phyloP scores from a whole-genome alignment of 2,113 vertebrate genomes.

The Picathartes gymnocephalus region DNA sequence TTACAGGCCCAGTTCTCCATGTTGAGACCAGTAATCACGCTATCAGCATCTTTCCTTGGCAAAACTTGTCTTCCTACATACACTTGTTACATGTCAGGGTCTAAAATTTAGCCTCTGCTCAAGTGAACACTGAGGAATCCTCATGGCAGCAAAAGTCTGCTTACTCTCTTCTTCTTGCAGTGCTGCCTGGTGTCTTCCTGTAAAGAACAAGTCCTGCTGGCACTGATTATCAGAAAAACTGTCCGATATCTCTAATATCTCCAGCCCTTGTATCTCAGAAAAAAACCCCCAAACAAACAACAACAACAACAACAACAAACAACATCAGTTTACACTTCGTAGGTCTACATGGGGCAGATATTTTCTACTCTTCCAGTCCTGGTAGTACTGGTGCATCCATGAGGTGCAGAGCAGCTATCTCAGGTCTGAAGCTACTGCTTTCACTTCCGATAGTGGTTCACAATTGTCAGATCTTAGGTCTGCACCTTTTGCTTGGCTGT shows the following conservation, averaged over 20 bases:
- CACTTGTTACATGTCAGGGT: background rate
- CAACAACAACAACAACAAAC: no score
- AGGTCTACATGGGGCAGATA: background rate
- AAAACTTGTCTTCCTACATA: background rate
- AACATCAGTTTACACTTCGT: background rate
- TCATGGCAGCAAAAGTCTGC: background rate
- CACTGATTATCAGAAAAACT: background rate
- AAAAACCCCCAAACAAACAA: background rate
- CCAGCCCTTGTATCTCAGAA: background rate
- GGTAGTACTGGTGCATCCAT: background rate
- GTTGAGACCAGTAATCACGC: background rate
- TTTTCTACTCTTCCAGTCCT: background rate
- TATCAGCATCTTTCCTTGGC: background rate
- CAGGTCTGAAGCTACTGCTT: background rate
- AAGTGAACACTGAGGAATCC: background rate
- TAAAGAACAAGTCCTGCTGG: background rate
- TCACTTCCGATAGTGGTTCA: background rate
- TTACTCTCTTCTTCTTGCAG: background rate
- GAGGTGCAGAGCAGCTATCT: background rate
- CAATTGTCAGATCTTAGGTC: background rate
- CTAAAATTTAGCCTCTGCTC: background rate
- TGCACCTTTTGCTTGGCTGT: background rate
- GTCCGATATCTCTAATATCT: background rate
- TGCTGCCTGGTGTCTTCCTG: background rate
- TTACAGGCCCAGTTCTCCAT: background rate